phyloP scores from a whole-genome alignment of 2,888 invertebrate species.

The Crepidodera aurea region DNA sequence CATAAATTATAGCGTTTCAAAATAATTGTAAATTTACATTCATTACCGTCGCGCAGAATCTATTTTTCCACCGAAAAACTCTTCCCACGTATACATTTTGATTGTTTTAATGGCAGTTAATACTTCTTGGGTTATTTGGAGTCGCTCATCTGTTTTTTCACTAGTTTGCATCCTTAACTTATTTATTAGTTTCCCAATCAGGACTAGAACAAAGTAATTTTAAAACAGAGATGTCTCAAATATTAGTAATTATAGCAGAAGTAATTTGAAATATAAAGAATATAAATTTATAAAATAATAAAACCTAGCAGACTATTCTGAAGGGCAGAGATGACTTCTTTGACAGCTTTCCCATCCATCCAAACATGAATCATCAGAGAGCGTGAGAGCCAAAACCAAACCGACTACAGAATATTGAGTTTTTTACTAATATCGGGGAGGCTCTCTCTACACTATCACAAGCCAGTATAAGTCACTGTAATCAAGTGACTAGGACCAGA shows the following conservation, averaged over 20 bases:
- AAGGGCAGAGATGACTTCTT: too few relatives aligned
- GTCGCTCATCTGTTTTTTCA: conserved; percentile 53
- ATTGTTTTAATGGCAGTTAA: conserved; percentile 48
- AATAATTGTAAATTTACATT: neutral
- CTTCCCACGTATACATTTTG: conserved; percentile 52
- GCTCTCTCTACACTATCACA: too few relatives aligned
- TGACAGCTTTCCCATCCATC: too few relatives aligned
- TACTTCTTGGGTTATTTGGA: conserved; percentile 48
- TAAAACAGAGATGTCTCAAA: neutral
- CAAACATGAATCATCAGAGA: too few relatives aligned
- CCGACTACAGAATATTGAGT: too few relatives aligned
- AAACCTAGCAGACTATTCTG: too few relatives aligned
- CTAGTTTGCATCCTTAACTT: conserved; percentile 39
- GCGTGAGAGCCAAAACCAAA: too few relatives aligned
- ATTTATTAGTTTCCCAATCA: conserved; percentile 34
- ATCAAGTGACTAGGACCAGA: too few relatives aligned
- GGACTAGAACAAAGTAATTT: conserved; percentile 46
- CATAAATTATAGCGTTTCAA: neutral
- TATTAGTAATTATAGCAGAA: neutral
- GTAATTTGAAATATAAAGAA: neutral
- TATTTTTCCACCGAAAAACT: conserved; percentile 42
- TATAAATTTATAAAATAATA: neutral
- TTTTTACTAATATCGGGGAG: too few relatives aligned
- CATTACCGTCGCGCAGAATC: conserved; percentile 42
- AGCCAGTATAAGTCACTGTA: too few relatives aligned